Evolutionary conservation across 37 sponge, comb jelly and placozoan species (phyloP).

Genomic region (Amphimedon queenslandica): DNA sequence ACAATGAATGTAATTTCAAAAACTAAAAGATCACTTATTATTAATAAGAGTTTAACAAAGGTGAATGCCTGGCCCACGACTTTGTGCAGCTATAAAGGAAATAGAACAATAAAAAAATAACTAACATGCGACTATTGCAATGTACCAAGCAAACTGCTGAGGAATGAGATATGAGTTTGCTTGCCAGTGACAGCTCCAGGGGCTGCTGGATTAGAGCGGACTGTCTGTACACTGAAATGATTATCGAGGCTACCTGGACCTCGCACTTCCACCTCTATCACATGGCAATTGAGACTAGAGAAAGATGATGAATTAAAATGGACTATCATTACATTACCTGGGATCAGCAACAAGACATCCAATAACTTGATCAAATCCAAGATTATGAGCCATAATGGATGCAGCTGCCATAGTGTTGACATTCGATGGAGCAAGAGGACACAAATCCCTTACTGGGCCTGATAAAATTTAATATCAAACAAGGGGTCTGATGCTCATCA

Average conservation of each 20-base stretch:
- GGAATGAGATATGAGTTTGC: constrained; percentile 82
- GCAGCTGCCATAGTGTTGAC: constrained; percentile 94
- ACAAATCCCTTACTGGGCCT: constrained; percentile 85
- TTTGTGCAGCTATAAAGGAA: constrained; percentile 35
- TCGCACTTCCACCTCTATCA: constrained; percentile 71
- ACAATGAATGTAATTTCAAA: not conserved
- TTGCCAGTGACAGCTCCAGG: constrained; percentile 83
- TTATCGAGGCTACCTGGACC: constrained; percentile 54
- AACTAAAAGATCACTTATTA: too few species aligned
- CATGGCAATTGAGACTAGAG: constrained; percentile 56
- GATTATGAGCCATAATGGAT: constrained; percentile 87
- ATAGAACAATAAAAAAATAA: not conserved
- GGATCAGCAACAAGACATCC: constrained; percentile 79
- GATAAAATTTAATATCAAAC: not conserved
- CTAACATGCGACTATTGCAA: not conserved
- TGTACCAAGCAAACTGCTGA: constrained; percentile 72
- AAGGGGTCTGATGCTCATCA: not conserved
- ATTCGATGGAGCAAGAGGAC: constrained; percentile 91
- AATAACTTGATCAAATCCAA: constrained; percentile 69
- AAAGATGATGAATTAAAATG: not conserved
- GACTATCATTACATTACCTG: constrained; percentile 18
- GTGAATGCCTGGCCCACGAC: constrained; percentile 63
- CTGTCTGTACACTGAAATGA: constrained; percentile 60
- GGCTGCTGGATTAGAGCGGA: constrained; percentile 67
- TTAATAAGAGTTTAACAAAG: constrained; percentile 73